Percentiles rank a stretch among this genome's conserved stretches.
phyloP scores from a whole-genome alignment of 2,888 invertebrate species.

The Neuroscelio doddi region DNA sequence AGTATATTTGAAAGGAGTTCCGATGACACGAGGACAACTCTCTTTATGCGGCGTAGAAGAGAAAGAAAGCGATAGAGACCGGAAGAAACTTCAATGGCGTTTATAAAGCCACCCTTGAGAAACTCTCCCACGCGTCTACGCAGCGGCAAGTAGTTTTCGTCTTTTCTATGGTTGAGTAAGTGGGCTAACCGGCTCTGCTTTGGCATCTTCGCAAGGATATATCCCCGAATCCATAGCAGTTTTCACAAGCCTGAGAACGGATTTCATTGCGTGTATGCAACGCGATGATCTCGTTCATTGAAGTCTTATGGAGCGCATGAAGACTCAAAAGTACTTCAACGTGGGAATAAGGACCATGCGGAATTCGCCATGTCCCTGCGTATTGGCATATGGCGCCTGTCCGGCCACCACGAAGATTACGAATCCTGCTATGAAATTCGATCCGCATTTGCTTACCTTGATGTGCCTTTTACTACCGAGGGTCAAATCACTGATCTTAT shows the following conservation, averaged over 20 bases:
- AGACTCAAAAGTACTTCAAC: slow-evolving; percentile 1
- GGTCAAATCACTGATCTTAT: not conserved
- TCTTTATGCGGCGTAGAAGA: no score
- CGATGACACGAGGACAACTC: no score
- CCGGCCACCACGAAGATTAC: not conserved
- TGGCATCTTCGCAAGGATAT: no score
- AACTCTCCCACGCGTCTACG: slow-evolving; percentile 2
- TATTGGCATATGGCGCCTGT: not conserved
- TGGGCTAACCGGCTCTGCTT: not conserved
- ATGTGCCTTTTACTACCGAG: not conserved
- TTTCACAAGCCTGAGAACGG: not conserved
- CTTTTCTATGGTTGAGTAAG: not conserved
- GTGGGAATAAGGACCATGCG: not conserved
- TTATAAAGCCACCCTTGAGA: no score
- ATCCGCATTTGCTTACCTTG: not conserved
- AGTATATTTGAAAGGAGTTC: no score
- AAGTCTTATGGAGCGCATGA: not conserved
- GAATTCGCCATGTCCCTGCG: not conserved
- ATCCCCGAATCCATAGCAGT: slow-evolving; percentile 2
- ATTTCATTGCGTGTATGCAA: not conserved
- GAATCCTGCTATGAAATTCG: not conserved
- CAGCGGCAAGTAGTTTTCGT: no score
- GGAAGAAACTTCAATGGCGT: slow-evolving; percentile 1
- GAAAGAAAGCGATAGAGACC: no score
- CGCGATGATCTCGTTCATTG: not conserved